Conservation (phyloP, 2,113 vertebrate genomes). For the Colossoma macropomum region DNA sequence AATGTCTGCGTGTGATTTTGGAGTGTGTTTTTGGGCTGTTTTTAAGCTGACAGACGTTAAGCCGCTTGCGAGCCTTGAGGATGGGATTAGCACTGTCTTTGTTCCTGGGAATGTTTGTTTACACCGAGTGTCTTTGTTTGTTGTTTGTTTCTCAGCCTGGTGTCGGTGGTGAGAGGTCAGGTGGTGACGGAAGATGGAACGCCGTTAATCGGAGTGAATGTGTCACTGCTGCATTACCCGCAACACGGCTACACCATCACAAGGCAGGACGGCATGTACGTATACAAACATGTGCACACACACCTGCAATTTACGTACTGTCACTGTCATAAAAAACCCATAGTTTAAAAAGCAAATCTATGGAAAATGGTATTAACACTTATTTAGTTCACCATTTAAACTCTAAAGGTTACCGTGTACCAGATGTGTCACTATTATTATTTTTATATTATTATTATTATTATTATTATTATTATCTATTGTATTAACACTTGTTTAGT, state of each 20-base stretch:
- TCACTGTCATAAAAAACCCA: no score
- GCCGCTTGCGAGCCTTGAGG: not conserved
- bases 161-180: conserved; percentile 95
- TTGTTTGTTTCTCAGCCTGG: conserved; percentile 80
- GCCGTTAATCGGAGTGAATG: conserved; percentile 97
- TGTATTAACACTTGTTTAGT: no score
- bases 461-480: no score
- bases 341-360: no score
- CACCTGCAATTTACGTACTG: not conserved
- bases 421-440: no score
- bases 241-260: conserved; percentile 94
- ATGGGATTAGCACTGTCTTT: conserved; percentile 17
- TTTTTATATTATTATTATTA: no score
- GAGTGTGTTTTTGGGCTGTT: not conserved
- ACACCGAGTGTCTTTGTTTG: conserved; percentile 44
- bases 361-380: no score
- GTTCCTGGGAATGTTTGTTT: conserved; percentile 54
- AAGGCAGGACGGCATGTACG: conserved; percentile 97
- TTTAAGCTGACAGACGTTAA: not conserved
- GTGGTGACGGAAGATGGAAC: conserved; percentile 96
- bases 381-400: no score
- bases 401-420: no score
- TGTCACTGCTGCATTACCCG: conserved; percentile 92
- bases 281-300: conserved; percentile 30
- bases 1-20: not conserved